Conservation (phyloP, 2,888 invertebrate species). For the Pinctada fucata region DNA sequence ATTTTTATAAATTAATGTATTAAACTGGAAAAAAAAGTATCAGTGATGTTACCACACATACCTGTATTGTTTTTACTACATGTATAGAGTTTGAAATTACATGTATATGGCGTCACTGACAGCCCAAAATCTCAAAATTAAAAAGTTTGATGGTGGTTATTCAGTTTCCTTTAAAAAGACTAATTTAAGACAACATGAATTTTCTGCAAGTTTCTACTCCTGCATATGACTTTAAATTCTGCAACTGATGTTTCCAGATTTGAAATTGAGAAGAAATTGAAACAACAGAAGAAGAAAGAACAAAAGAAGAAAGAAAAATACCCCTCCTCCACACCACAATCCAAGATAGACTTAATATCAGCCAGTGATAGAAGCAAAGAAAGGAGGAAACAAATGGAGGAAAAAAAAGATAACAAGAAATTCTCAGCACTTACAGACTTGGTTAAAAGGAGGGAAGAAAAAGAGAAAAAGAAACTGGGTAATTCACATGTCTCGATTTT, state of each 20-base stretch:
- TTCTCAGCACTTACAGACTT: conserved; percentile 95
- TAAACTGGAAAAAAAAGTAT: too few species aligned
- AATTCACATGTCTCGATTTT: background rate
- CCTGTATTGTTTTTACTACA: too few species aligned
- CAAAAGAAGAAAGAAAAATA: conserved; percentile 79
- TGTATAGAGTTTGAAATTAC: too few species aligned
- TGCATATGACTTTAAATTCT: too few species aligned
- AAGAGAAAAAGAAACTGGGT: conserved; percentile 89
- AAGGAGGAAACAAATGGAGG: conserved; percentile 93
- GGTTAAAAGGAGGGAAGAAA: conserved; percentile 93
- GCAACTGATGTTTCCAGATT: conserved; percentile 80
- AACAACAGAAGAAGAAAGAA: conserved; percentile 88
- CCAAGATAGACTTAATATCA: conserved; percentile 55
- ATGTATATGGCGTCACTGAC: too few species aligned
- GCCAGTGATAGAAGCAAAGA: conserved; percentile 83
- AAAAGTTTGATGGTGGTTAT: too few species aligned
- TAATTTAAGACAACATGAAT: too few species aligned
- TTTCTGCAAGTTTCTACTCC: too few species aligned
- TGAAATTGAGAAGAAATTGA: conserved; percentile 95
- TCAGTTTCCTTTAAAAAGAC: too few species aligned
- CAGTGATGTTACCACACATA: too few species aligned
- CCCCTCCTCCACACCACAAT: conserved; percentile 44
- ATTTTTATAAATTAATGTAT: too few species aligned
- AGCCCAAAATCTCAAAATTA: too few species aligned
- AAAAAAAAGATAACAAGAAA: conserved; percentile 87